Evolutionary conservation across 2,888 invertebrate genomes (phyloP).

Genomic region (Xylota segnis): DNA sequence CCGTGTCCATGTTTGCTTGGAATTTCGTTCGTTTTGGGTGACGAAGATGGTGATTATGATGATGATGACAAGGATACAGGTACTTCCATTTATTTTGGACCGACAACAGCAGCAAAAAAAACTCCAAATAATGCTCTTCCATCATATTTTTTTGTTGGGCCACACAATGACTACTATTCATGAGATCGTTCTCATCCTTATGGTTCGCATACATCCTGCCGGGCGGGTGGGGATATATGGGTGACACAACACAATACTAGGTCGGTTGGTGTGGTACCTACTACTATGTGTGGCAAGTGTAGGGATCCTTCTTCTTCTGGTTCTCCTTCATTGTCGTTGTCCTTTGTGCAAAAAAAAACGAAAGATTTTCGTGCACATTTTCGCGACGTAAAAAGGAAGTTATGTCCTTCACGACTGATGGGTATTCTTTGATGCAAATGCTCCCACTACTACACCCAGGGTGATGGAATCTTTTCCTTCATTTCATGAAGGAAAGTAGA

Average conservation of each 20-base stretch:
- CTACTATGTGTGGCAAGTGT: not conserved
- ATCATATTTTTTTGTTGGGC: conserved; percentile 30
- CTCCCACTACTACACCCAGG: not conserved
- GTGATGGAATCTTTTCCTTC: not conserved
- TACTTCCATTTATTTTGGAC: conserved; percentile 54
- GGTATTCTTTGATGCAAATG: conserved; percentile 46
- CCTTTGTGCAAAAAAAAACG: conserved; percentile 48
- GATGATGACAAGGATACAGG: conserved; percentile 69
- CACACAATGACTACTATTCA: conserved; percentile 37
- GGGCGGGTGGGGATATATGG: conserved; percentile 23
- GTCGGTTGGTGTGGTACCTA: no score
- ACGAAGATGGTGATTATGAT: conserved; percentile 63
- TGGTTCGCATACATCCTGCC: conserved; percentile 23
- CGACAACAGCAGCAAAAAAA: no score
- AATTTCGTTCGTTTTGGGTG: conserved; percentile 51
- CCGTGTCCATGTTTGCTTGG: conserved; percentile 34
- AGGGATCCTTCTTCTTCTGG: conserved; percentile 19
- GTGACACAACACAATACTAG: not conserved
- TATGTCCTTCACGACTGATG: conserved; percentile 59
- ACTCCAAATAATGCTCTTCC: conserved; percentile 55
- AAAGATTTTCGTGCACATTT: conserved; percentile 56
- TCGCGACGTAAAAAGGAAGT: conserved; percentile 55
- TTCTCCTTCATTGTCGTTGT: conserved; percentile 25
- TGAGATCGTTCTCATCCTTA: conserved; percentile 2
- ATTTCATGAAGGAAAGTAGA: conserved; percentile 17